phyloP scores from a whole-genome alignment of 2,888 invertebrate genomes.

The Rotaria sp. region DNA sequence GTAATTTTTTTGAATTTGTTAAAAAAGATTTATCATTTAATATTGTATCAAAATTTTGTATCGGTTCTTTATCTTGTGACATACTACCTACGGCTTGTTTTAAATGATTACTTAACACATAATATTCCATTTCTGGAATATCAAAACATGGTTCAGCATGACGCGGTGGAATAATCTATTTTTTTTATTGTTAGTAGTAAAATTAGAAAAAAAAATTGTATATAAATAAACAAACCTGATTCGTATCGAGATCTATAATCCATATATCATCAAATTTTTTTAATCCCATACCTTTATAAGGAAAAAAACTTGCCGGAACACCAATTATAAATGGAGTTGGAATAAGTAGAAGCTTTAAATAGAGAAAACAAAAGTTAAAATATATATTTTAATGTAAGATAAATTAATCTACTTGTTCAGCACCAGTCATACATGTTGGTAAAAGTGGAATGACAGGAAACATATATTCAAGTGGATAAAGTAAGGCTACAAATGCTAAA shows the following conservation, averaged over 20 bases:
- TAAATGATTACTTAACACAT: constrained; percentile 82
- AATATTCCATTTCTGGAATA: constrained; percentile 89
- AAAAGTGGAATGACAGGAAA: constrained; percentile 97
- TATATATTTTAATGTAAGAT: neutral
- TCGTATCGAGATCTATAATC: constrained; percentile 93
- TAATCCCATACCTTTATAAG: constrained; percentile 65
- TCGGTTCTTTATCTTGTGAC: constrained; percentile 61
- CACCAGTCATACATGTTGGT: constrained; percentile 94
- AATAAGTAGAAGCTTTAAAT: constrained; percentile 69
- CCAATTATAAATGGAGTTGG: constrained; percentile 99
- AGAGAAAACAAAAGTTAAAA: neutral
- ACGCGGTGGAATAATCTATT: constrained; percentile 53
- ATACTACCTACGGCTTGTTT: constrained; percentile 81
- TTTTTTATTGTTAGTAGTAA: neutral
- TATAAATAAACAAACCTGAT: constrained; percentile 63
- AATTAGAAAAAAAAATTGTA: neutral
- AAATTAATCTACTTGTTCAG: constrained; percentile 70
- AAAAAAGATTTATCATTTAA: neutral
- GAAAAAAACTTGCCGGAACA: constrained; percentile 88
- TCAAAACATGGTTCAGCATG: constrained; percentile 71
- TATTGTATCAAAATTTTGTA: constrained; percentile 57
- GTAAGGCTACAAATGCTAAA: constrained; percentile 95
- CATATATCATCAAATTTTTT: constrained; percentile 85
- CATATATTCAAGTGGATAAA: constrained; percentile 99
- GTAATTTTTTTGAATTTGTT: constrained; percentile 46